phyloP scores from a whole-genome alignment of 2,888 invertebrate genomes.

The Drosophila paucipuncta region DNA sequence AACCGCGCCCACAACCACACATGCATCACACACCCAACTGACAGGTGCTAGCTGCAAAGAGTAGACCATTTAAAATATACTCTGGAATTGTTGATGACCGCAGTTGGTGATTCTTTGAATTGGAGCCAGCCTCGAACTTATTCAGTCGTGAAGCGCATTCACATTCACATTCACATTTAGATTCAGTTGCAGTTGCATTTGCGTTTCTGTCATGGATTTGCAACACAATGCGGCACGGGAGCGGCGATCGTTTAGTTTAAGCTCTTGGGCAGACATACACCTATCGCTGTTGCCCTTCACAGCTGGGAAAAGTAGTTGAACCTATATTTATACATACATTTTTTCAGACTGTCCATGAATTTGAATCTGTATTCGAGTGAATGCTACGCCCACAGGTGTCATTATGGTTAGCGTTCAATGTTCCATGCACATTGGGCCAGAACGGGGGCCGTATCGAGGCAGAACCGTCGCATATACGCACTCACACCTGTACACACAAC shows the following conservation, averaged over 20 bases:
- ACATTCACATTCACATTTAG: constrained; percentile 37
- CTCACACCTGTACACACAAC: constrained; percentile 60
- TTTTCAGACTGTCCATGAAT: constrained; percentile 67
- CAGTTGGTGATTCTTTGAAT: constrained; percentile 38
- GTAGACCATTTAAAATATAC: constrained; percentile 47
- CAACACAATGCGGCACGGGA: constrained; percentile 52
- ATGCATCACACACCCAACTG: constrained; percentile 54
- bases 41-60: constrained; percentile 64
- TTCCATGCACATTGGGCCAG: constrained; percentile 72
- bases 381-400: constrained; percentile 73
- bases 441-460: constrained; percentile 66
- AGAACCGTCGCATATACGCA: constrained; percentile 53
- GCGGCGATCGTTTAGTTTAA: constrained; percentile 57
- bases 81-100: constrained; percentile 52
- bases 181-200: constrained; percentile 17
- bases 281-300: constrained; percentile 63
- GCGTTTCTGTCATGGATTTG: constrained; percentile 55
- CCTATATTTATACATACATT: constrained; percentile 8
- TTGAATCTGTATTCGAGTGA: constrained; percentile 32
- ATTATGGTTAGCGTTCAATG: constrained; percentile 67
- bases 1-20: constrained; percentile 63
- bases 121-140: constrained; percentile 73
- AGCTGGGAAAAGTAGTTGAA: constrained; percentile 33
- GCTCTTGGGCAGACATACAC: constrained; percentile 36
- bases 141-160: constrained; percentile 76